These are phyloP conservation scores for Bellardia bayeri DNA, from an alignment of 2,888 invertebrate genomes.

Conservation along the genomic window DNA sequence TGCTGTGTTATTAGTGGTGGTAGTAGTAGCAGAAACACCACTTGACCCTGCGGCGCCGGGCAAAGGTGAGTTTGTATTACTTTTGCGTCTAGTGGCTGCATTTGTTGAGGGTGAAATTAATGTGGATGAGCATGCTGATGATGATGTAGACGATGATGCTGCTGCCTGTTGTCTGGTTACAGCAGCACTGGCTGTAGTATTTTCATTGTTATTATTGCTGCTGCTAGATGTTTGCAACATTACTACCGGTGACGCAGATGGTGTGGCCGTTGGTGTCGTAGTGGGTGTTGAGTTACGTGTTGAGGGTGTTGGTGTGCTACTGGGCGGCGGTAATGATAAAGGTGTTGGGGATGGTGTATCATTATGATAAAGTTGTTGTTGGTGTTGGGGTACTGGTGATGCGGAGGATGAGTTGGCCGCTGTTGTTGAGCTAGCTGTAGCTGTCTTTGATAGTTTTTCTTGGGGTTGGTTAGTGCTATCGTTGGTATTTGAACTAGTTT, in stretches of 20 bases:
- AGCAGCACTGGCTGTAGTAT: slow-evolving; percentile 22
- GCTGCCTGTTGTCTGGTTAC: slow-evolving; percentile 71
- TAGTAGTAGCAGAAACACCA: slow-evolving; percentile 23
- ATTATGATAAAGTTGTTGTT: slow-evolving; percentile 71
- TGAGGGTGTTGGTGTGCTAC: slow-evolving; percentile 68
- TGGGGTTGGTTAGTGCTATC: slow-evolving; percentile 68
- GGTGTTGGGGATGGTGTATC: slow-evolving; percentile 75
- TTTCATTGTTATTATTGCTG: slow-evolving; percentile 47
- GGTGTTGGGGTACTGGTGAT: slow-evolving; percentile 39
- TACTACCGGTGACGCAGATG: slow-evolving; percentile 78
- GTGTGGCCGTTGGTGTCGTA: slow-evolving; percentile 72
- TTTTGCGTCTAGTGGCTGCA: slow-evolving; percentile 44
- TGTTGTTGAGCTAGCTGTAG: slow-evolving; percentile 69
- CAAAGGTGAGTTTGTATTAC: slow-evolving; percentile 60
- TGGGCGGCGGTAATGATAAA: slow-evolving; percentile 75
- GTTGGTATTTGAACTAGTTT: slow-evolving; percentile 71
- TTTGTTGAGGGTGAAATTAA: slow-evolving; percentile 65
- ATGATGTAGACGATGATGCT: slow-evolving; percentile 65
- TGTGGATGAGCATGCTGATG: slow-evolving; percentile 66
- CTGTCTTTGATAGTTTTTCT: slow-evolving; percentile 76
- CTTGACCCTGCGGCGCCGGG: slow-evolving; percentile 40
- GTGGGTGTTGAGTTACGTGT: slow-evolving; percentile 71
- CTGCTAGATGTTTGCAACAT: slow-evolving; percentile 75
- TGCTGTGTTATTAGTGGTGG: slow-evolving; percentile 48
- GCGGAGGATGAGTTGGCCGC: slow-evolving; percentile 36